phyloP scores from a whole-genome alignment of 2,797 vertebrate species.

The Aulostomus chinensis region DNA sequence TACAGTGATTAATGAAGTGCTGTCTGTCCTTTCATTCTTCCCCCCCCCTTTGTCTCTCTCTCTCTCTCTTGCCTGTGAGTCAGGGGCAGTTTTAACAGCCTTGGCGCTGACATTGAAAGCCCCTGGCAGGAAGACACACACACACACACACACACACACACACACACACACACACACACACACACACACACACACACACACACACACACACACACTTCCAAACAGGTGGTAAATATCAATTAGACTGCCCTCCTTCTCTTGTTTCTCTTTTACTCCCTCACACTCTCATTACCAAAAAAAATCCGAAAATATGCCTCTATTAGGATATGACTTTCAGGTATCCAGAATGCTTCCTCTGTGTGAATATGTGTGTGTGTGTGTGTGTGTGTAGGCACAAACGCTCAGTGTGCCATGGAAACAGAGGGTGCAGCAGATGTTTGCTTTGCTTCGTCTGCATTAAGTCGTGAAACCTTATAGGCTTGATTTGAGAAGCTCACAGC shows the following conservation, averaged over 20 bases:
- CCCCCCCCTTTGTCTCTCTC: slow-evolving; percentile 13
- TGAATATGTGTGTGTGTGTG: background rate
- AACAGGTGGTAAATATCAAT: slow-evolving; percentile 75
- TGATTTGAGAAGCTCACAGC: slow-evolving; percentile 21
- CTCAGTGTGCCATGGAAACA: slow-evolving; percentile 42
- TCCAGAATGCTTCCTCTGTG: slow-evolving; percentile 9
- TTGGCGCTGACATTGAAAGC: slow-evolving; percentile 64
- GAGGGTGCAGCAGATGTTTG: slow-evolving; percentile 51
- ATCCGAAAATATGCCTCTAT: slow-evolving; percentile 43
- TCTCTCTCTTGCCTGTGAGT: slow-evolving; percentile 45
- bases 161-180: slow-evolving; percentile 10
- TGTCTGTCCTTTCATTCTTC: slow-evolving; percentile 42
- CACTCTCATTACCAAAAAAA: slow-evolving; percentile 31
- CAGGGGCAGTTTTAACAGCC: slow-evolving; percentile 61
- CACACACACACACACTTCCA: slow-evolving; percentile 30
- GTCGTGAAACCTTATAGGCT: slow-evolving; percentile 34
- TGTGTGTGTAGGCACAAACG: background rate
- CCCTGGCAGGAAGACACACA: slow-evolving; percentile 48
- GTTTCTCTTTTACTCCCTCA: slow-evolving; percentile 38
- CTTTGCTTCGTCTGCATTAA: slow-evolving; percentile 47
- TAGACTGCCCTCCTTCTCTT: slow-evolving; percentile 45
- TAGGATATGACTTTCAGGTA: slow-evolving; percentile 42
- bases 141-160: slow-evolving; percentile 11
- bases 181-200: too few relatives aligned
- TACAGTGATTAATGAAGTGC: slow-evolving; percentile 72